Base-by-base conservation (phyloP, 1,140 invertebrate species). In the Matsumurasca onukii region DNA sequence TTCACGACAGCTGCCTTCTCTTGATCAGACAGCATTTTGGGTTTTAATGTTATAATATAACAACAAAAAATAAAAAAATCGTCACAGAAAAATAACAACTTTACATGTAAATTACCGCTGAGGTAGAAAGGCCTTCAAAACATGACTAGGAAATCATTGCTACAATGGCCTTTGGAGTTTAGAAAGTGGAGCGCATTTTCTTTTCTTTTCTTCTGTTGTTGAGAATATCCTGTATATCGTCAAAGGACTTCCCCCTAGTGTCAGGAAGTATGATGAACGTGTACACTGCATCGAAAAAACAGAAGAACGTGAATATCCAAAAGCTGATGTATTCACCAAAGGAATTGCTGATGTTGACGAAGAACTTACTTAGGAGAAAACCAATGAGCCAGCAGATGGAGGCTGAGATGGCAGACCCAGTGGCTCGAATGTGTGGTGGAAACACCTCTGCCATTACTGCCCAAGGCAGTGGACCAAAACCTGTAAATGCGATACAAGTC, bases 391-490 rank as follows among this genome's bases (percentile, higher is more conserved):
- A 96, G 74, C 91, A 94, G 66, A 86, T 83, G 34, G 87, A 86
- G 0, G 92, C 88, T 0, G 90, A 89, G 3, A 92, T 82, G 0
- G 89, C 87, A 0, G 89, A 88, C 1, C 91, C 92, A 1, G 85
- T 80, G 0, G 90, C 88, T 76, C 92, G 90, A 0, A 92, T 86
- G 72, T 89, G 86, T 0, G 87, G 81, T 1, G 93, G 87, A 73
- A 94, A 91, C 72, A 95, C 85, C 79, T 96, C 91, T 1, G 88
- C 89, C 84, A 94, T 89, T 29, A 96, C 85, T 0, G 92, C 86
- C 91, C 92, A 94, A 0, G 92, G 91, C 13, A 95, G 80, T 0
- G 93, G 92, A 0, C 93, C 93, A 73, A 93, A 89, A 3, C 91
- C 91, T 76, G 70, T 73, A 80, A 70, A 63, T n/a, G n/a, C n/a